Conservation (phyloP, 2,113 vertebrate genomes). For the Daubentonia madagascariensis region DNA sequence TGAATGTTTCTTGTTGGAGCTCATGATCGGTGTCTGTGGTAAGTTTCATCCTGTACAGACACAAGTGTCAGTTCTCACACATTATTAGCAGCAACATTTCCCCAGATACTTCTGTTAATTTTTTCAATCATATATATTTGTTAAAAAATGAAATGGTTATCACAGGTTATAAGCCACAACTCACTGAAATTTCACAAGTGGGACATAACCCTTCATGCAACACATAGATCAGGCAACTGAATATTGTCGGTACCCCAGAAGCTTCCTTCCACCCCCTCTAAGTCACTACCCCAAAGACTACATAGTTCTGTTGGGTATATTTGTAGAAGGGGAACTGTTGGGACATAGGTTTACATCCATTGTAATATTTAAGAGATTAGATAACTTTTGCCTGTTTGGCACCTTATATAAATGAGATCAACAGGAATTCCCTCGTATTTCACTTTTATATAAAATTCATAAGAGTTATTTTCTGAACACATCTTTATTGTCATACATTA, state of each 20-base stretch:
- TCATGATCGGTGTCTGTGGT: not conserved
- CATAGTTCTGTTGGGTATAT: not conserved
- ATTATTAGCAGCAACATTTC: fast-evolving
- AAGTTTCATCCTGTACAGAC: not conserved
- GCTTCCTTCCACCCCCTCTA: not conserved
- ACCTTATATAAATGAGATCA: not conserved
- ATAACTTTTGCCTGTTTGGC: not conserved
- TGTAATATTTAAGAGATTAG: not conserved
- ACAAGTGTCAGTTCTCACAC: not conserved
- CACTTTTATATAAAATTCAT: not conserved
- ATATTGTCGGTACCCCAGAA: no score
- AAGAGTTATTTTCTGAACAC: not conserved
- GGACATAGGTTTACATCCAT: not conserved
- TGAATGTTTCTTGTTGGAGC: not conserved
- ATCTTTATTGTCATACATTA: no score
- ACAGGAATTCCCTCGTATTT: not conserved
- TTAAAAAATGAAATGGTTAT: not conserved
- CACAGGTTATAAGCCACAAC: not conserved
- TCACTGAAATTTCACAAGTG: no score
- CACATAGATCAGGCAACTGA: not conserved
- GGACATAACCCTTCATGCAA: not conserved
- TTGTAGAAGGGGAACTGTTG: not conserved
- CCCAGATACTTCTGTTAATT: not conserved
- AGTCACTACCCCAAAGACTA: no score
- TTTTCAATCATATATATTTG: not conserved